Evolutionary conservation across 2,113 vertebrate species (phyloP), one percentile per base, ranked within the genome.

Genomic region (Camelus dromedarius): DNA sequence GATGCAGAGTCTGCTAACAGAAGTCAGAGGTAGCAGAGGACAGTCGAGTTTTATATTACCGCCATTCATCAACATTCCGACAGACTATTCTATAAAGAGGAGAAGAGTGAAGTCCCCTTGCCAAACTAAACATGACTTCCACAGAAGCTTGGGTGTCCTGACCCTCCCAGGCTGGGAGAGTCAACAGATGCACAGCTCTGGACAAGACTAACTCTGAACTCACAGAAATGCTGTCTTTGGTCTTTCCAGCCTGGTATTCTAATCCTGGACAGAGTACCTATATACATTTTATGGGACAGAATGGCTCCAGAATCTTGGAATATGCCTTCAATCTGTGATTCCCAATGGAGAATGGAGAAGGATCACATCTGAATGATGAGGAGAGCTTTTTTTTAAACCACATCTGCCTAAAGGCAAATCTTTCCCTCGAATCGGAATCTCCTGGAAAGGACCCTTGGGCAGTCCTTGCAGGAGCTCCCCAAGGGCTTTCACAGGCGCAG

Each of bases 111-210:
- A 62, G 30, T 24, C 13, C 32, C 19, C 38, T 6, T 19, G 10
- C 95, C 95, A 98, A 96, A 19, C 77, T 89, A 96, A 97, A 90
- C 83, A 73, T 60, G 96, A 95, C 96, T 98, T 97, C 96, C 67
- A 91, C 35, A 97, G 97, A 84, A 97, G 96, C 82, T 76, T 46
- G 92, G 93, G 91, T 91, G n/a, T 84, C 69, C 87, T 70, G 70
- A 88, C 15, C 46, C 91, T 96, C 93, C 91, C 72, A 95, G 94
- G 42, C 13, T 48, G 89, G 84, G 69, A 98, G 70, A 91, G 76
- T 18, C 24, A 28, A 38, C 5, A 95, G 42, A 64, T 20, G 1
- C 52, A 50, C 0, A 28, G 8, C 30, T 22, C 20, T 7, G 38
- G 54, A 64, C 62, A 48, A 66, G 79, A 52, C 56, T 54, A 86